Evolutionary conservation across 92 coral and sea anemone genomes (phyloP), one percentile per base, ranked within the genome.

Genomic region (Paragorgia papillata): DNA sequence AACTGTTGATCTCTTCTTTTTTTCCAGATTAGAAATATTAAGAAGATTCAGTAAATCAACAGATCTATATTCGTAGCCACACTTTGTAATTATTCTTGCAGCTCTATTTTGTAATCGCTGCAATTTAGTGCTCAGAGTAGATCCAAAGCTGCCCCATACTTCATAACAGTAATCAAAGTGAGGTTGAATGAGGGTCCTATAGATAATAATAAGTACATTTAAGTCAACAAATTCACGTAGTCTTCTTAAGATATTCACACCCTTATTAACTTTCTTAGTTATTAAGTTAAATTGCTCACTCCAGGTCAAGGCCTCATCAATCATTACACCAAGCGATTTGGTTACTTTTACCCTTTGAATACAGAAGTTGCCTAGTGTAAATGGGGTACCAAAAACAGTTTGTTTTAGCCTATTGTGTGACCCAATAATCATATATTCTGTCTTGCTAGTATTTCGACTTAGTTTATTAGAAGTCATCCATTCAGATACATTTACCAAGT

Each of bases 61-160:
- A 21, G 62, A 57, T 57, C 62, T 17, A 30, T 2, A 1, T 15
- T 57, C 25, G 2, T 17, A 57, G 2, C 31, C 62, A 2, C 62
- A 9, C 62, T 4, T 57, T 1, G 62, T 57, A 57, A 57, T 57
- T 0, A 57, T 57, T 21, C 28, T 24, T 17, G 30, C 27, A 21
- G 62, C 62, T 19, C 62, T 57, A 22, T 57, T 57, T 57, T 57
- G 62, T n/a, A 57, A 10, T 19, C 31, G 27, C 28, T 57, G 62
- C 28, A 57, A 10, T 24, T 57, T 57, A 57, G 17, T 22, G 25
- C 2, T 2, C 1, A 57, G 31, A 1, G 62, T 57, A 10, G 31
- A n/a, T 2, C 62, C 62, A 24, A 57, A 28, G 10, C 62, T 1
- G 2, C 62, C 62, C 24, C 62, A 57, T 8, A 57, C 31, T 57